Conservation (phyloP, 2,888 invertebrate genomes). For the Matsumyia berberina region DNA sequence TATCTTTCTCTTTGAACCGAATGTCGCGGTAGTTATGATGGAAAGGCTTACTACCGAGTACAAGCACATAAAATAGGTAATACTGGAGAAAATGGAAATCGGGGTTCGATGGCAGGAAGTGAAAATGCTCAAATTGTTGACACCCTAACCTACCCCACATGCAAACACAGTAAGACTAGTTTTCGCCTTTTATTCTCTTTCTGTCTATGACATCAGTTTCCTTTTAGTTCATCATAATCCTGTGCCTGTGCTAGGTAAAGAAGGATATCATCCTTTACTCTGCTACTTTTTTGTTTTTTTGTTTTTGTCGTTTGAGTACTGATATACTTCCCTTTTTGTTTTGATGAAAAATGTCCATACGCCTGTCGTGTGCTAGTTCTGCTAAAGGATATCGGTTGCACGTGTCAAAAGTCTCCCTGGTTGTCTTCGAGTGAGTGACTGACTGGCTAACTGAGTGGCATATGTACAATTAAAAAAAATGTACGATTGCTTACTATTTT, state of each 20-base stretch:
- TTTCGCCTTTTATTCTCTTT: conserved; percentile 42
- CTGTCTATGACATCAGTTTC: conserved; percentile 60
- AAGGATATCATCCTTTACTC: conserved; percentile 19
- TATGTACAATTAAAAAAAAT: too few species aligned
- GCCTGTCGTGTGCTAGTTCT: conserved; percentile 35
- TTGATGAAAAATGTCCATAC: conserved; percentile 41
- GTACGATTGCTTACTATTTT: conserved; percentile 49
- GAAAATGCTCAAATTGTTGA: conserved; percentile 26
- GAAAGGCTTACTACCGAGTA: background rate
- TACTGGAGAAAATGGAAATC: conserved; percentile 18
- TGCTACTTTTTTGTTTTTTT: background rate
- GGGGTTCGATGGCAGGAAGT: conserved; percentile 18
- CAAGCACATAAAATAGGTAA: background rate
- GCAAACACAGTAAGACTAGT: conserved; percentile 13
- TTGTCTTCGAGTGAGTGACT: conserved; percentile 46
- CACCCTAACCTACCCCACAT: conserved; percentile 21
- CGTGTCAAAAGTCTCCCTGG: conserved; percentile 49
- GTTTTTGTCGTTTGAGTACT: conserved; percentile 1
- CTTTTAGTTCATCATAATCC: conserved; percentile 56
- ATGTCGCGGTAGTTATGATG: conserved; percentile 1
- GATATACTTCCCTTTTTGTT: conserved; percentile 12
- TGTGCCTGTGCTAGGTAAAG: background rate
- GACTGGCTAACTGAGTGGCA: conserved; percentile 35
- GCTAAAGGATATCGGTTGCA: conserved; percentile 48
- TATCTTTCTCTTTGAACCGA: background rate